Evolutionary conservation across 2,888 invertebrate genomes (phyloP).

Genomic region (Athalia cordata): DNA sequence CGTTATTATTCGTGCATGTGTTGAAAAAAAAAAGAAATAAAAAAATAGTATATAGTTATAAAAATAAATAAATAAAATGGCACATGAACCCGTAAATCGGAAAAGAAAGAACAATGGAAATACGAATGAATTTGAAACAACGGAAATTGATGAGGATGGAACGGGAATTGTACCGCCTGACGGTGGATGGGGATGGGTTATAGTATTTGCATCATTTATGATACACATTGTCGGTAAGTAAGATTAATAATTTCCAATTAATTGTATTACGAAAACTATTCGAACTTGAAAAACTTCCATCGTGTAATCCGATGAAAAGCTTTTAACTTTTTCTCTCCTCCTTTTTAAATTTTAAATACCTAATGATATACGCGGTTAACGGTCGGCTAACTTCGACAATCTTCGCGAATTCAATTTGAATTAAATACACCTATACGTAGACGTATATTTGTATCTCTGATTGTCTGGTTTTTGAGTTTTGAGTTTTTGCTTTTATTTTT

Average conservation of each 20-base stretch:
- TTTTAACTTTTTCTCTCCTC: neutral
- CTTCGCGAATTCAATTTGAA: too few relatives aligned
- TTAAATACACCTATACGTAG: too few relatives aligned
- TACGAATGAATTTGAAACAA: conserved; percentile 1
- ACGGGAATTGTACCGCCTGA: conserved; percentile 81
- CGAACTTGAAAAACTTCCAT: neutral
- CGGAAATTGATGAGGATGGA: conserved; percentile 28
- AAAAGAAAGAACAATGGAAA: conserved; percentile 18
- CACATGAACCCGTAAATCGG: conserved; percentile 16
- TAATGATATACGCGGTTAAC: neutral
- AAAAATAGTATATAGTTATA: neutral
- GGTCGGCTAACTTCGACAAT: too few relatives aligned
- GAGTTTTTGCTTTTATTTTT: too few relatives aligned
- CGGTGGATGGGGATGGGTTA: conserved; percentile 97
- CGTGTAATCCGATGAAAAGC: neutral
- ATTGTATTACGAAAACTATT: neutral
- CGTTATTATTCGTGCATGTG: neutral
- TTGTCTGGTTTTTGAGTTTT: too few relatives aligned
- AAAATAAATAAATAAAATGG: conserved; percentile 9
- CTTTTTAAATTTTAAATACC: neutral
- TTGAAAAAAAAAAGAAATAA: too few relatives aligned
- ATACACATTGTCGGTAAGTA: conserved; percentile 95
- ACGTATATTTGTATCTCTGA: too few relatives aligned
- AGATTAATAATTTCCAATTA: neutral
- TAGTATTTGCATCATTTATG: conserved; percentile 96